Conservation (phyloP, 2,888 invertebrate species). For the Campaea margaritaria region DNA sequence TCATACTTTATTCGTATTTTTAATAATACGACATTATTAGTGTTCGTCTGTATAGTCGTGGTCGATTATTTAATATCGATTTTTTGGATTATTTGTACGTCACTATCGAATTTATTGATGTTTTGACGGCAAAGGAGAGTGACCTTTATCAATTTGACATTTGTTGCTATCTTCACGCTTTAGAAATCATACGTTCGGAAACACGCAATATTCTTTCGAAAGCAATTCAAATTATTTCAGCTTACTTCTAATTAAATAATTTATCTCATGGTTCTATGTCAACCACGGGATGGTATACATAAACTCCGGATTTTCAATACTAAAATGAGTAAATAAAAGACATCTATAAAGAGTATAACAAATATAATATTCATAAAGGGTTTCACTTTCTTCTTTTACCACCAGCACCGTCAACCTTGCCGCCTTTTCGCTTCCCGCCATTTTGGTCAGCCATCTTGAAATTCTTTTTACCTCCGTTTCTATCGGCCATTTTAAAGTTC, state of each 20-base stretch:
- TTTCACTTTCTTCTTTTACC: slow-evolving; percentile 71
- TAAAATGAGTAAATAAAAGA: neutral
- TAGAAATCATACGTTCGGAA: no score
- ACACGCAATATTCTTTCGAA: no score
- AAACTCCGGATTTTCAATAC: no score
- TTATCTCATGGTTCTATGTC: no score
- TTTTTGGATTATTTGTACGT: neutral
- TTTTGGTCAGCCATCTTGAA: slow-evolving; percentile 60
- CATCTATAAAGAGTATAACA: slow-evolving; percentile 10
- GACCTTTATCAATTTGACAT: slow-evolving; percentile 1
- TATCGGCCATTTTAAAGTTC: slow-evolving; percentile 53
- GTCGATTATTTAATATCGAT: no score
- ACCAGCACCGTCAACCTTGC: slow-evolving; percentile 59
- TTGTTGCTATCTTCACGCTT: slow-evolving; percentile 17
- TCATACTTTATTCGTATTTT: no score
- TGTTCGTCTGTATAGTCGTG: no score
- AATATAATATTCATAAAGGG: slow-evolving; percentile 27
- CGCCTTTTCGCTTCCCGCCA: slow-evolving; percentile 66
- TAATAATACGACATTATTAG: no score
- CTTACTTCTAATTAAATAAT: no score
- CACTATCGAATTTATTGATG: neutral
- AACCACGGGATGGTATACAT: no score
- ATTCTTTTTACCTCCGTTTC: slow-evolving; percentile 23
- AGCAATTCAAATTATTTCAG: no score
- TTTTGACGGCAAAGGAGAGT: neutral